Base-by-base conservation (phyloP, 1,140 invertebrate genomes). In the Ridgeia piscesae region DNA sequence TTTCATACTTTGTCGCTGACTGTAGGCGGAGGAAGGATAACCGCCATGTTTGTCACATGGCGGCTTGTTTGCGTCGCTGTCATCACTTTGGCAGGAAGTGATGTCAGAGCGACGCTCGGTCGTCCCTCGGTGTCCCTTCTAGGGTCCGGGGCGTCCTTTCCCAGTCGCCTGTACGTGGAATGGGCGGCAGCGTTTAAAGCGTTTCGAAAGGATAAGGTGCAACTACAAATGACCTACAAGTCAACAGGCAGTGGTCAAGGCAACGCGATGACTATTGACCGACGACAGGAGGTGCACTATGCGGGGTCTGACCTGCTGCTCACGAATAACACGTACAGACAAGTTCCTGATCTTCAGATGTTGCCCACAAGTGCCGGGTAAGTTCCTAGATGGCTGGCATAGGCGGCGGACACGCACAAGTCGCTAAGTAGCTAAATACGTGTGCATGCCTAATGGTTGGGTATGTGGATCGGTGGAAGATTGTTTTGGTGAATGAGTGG, bases 321-420 rank as follows among this genome's bases (percentile, higher is more conserved):
- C 8, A 92, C 33, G 31, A 92, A 92, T 6, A 34, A 58, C 8
- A 91, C 27, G 17, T 92, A 89, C 92, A n/a, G 9, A 11, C 50
- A 92, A n/a, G 21, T 92, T 89, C 33, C 91, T 27, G 92, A 93
- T 31, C 48, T 92, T n/a, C 91, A 35, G 88, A 93, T 92, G 91
- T 92, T 93, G 89, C 92, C 92, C 33, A 89, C 89, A n/a, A 31
- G 34, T 34, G 91, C 91, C 6, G 91, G 91, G 48, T 50, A 50
- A 89, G 48, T 77, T 77, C 6, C 42, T 77, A 21, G 14, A 21
- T 77, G 42, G 42, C 42, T 42, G 42, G 42, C n/a, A n/a, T n/a
- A n/a, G n/a, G n/a, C n/a, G n/a, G n/a, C n/a, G n/a, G n/a, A n/a
- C n/a, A n/a, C n/a, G n/a, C n/a, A n/a, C n/a, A n/a, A n/a, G n/a